phyloP scores from a whole-genome alignment of 2,113 vertebrate species.

The Dicerorhinus sumatrensis region DNA sequence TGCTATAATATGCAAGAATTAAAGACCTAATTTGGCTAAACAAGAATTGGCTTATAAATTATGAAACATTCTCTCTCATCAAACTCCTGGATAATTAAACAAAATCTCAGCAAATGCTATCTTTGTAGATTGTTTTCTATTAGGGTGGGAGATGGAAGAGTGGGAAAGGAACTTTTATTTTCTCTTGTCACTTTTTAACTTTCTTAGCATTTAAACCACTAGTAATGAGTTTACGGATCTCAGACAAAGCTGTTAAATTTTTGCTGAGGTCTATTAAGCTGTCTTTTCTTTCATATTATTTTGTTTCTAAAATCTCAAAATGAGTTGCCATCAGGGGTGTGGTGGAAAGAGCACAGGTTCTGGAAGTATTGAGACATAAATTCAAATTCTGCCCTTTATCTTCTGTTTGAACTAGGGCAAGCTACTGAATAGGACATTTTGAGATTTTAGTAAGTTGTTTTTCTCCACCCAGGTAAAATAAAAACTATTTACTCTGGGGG shows the following conservation, averaged over 20 bases:
- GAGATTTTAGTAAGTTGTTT: neutral
- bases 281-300: slow-evolving; percentile 50
- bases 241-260: slow-evolving; percentile 52
- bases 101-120: slow-evolving; percentile 62
- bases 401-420: neutral
- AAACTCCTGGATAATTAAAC: slow-evolving; percentile 73
- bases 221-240: slow-evolving; percentile 58
- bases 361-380: neutral
- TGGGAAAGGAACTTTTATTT: neutral
- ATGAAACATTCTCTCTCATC: slow-evolving; percentile 71
- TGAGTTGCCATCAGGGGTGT: neutral
- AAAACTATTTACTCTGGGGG: neutral
- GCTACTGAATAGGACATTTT: neutral
- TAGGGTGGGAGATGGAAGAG: neutral
- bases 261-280: slow-evolving; percentile 65
- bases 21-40: slow-evolving; percentile 78
- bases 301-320: slow-evolving; percentile 53
- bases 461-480: neutral
- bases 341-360: neutral
- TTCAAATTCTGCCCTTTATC: neutral
- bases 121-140: slow-evolving; percentile 36
- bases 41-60: slow-evolving; percentile 80
- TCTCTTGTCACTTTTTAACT: slow-evolving; percentile 34
- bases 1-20: slow-evolving; percentile 80
- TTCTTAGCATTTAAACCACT: slow-evolving; percentile 53